Evolutionary conservation across 2,113 vertebrate species (phyloP), one percentile per base, ranked within the genome.

Genomic region (Cathartes aura): DNA sequence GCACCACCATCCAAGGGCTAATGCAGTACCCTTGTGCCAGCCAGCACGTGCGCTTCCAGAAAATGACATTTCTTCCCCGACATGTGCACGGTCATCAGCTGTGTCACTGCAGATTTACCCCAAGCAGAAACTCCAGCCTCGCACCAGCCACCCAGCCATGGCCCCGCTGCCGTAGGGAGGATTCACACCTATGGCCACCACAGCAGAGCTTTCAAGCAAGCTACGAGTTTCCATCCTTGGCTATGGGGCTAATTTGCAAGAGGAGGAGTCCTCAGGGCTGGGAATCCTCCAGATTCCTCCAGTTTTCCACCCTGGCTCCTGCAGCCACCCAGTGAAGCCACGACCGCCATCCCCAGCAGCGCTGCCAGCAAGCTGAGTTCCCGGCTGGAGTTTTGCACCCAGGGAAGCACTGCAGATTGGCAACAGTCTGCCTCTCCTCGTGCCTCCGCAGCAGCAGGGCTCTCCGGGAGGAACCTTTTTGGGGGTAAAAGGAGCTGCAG

Each of bases 401-500:
- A n/a, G 52, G n/a, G 67, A 59, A 83, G 62, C 56, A 52, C 18
- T 2, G 2, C 0, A 0, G 32, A n/a, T 43, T 1, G 1, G 36
- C 48, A 63, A 20, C 8, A 75, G 30, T n/a, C 18, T 27, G 42
- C 26, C 50, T n/a, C 38, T 87, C 23, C 64, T 58, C 8, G 1
- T 38, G 78, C 64, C 27, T 55, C 29, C 0, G 3, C 22, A 67
- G 66, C 47, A 59, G 47, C 47, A 58, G 16, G 19, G 23, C 30
- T 58, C 59, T 62, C 53, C 1, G 1, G 4, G 11, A 40, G 6
- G 15, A 74, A 59, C 3, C 2, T 53, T 62, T 52, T 27, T 10
- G 0, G 9, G 38, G 38, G 10, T 74, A 40, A 87, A 82, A 91
- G 15, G 8, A 67, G 47, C n/a, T 11, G 5, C 34, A 76, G 67